Base-by-base conservation (phyloP, 2,113 vertebrate species). In the Bagarius yarrelli region DNA sequence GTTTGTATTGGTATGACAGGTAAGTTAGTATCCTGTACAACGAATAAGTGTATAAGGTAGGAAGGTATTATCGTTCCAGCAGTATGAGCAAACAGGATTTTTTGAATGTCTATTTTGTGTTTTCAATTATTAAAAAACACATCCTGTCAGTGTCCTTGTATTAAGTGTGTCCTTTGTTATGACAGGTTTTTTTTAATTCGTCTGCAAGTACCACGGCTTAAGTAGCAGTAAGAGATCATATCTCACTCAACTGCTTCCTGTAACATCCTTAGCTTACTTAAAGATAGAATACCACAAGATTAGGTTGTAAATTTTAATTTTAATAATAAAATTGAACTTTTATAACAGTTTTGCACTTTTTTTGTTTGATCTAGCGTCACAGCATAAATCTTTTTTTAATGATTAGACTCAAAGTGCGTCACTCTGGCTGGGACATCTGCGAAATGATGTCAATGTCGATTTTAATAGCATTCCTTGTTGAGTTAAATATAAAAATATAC, bases 221-320 rank as follows among this genome's bases (percentile, higher is more conserved):
- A 59, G 74, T 59, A 61, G 74, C 36, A 79, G 12, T 21, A 23
- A 21, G 44, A 69, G 81, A 87, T 87, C 30, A 55, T 74, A 81
- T 87, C 82, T 79, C 5, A 53, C 23, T 84, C 44, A 85, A 84
- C 83, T 75, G 83, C 86, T 86, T 90, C 87, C 85, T 89, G 77
- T 81, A 47, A 67, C 73, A 78, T 66, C 55, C 56, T 4, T 47
- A 70, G 55, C 57, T 40, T 21, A 84, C 59, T 36, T 73, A 44
- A 80, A 9, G 6, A 9, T 71, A 80, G 25, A 56, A 11, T 19
- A 64, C 30, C 40, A 5, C 27, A 18, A 30, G 30, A 66, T 78
- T 34, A 36, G 8, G 5, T 30, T 53, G 50, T 55, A 15, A 55
- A n/a, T n/a, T n/a, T n/a, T n/a, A n/a, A n/a, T n/a, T n/a, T n/a